Conservation (phyloP, 2,888 invertebrate genomes). For the Erebia aethiops region DNA sequence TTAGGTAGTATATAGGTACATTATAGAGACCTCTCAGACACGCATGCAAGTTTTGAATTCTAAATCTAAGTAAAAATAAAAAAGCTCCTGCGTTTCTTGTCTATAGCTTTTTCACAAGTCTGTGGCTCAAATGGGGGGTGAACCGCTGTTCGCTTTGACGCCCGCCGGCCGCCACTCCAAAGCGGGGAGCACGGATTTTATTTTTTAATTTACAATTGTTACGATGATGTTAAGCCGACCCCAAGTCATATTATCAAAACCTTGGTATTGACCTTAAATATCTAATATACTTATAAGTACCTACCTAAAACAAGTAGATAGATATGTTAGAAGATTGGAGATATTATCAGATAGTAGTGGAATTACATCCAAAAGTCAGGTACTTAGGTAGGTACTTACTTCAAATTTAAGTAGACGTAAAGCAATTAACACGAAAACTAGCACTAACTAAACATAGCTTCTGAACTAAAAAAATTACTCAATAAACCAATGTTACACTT, state of each 20-base stretch:
- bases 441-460: no score
- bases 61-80: no score
- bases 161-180: conserved; percentile 43
- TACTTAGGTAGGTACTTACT: no score
- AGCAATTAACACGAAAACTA: no score
- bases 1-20: no score
- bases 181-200: conserved; percentile 62
- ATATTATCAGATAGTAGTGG: no score
- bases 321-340: neutral
- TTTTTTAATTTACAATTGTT: conserved; percentile 69
- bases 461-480: no score
- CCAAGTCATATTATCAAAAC: neutral
- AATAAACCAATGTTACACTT: no score
- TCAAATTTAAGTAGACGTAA: no score
- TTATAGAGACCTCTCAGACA: no score
- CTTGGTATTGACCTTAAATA: neutral
- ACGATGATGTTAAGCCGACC: conserved; percentile 51
- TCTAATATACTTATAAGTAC: neutral
- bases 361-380: no score
- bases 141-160: conserved; percentile 45
- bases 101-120: conserved; percentile 3
- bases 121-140: conserved; percentile 53
- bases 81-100: neutral
- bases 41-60: no score
- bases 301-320: neutral